Evolutionary conservation across 2,888 invertebrate genomes (phyloP).

Genomic region (Drosophila paramelanica): DNA sequence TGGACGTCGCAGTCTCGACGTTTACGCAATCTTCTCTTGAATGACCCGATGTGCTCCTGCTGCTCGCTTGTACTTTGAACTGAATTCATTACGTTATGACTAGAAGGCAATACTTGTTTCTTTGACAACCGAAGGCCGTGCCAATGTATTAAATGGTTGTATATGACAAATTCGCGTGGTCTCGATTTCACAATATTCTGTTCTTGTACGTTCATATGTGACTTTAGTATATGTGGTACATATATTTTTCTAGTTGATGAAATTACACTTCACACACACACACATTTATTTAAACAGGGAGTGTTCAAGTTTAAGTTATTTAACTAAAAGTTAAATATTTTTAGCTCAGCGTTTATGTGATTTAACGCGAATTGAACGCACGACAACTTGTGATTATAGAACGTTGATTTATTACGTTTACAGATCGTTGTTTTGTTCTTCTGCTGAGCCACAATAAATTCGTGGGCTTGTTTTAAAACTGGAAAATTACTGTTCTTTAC

Average conservation of each 20-base stretch:
- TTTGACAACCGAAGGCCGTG: constrained; percentile 20
- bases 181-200: constrained; percentile 7
- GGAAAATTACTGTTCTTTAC: constrained; percentile 19
- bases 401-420: constrained; percentile 3
- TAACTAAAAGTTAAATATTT: background rate
- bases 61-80: constrained; percentile 66
- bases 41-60: constrained; percentile 67
- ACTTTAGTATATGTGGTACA: background rate
- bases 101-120: constrained; percentile 24
- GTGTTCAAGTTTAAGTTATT: background rate
- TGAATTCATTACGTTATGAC: constrained; percentile 80
- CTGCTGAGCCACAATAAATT: constrained; percentile 10
- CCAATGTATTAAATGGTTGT: constrained; percentile 4
- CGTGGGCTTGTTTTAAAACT: constrained; percentile 10
- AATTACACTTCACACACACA: background rate
- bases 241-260: background rate
- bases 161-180: background rate
- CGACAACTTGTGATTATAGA: background rate
- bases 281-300: background rate
- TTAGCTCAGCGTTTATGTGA: background rate
- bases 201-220: background rate
- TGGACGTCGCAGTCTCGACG: constrained; percentile 38
- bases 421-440: constrained; percentile 5
- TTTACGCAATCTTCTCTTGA: constrained; percentile 63
- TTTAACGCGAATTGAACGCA: background rate